Percentiles rank a stretch among this genome's conserved stretches.
These are phyloP conservation scores for Rhabdomys pumilio DNA, from an alignment of 2,797 vertebrate genomes.

Conservation along the genomic window DNA sequence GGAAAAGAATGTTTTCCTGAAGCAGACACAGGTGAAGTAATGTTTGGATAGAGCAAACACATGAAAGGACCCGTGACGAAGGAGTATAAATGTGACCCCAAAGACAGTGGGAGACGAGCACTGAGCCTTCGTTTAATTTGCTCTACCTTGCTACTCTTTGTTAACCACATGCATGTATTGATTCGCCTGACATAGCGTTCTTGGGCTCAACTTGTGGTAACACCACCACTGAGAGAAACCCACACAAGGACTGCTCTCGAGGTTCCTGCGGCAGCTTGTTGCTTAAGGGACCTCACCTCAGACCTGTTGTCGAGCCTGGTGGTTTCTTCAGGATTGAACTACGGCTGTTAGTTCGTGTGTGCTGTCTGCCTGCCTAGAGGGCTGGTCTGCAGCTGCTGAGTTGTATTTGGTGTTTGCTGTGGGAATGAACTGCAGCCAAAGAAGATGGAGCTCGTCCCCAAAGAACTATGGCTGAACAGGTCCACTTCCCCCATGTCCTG, in stretches of 20 bases:
- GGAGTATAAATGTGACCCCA: background rate
- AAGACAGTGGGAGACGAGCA: too few relatives aligned
- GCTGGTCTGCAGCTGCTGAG: background rate
- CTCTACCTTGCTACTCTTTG: too few relatives aligned
- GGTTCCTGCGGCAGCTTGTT: fast-evolving
- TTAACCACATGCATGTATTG: too few relatives aligned
- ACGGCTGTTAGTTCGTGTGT: too few relatives aligned
- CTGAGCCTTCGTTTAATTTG: background rate
- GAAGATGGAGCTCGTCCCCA: background rate
- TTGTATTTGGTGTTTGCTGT: background rate
- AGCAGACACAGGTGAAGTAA: background rate
- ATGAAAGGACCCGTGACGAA: background rate
- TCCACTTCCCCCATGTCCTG: background rate
- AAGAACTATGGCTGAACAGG: background rate
- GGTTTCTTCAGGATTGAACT: background rate
- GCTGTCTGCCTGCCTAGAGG: background rate
- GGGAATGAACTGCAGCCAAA: background rate
- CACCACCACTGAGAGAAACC: background rate
- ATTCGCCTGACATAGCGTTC: background rate
- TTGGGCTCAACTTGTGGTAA: background rate
- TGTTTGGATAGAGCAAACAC: too few relatives aligned
- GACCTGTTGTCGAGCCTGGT: background rate
- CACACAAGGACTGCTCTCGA: background rate
- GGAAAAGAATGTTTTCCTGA: background rate
- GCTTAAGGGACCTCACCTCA: background rate